Evolutionary conservation across 2,888 invertebrate genomes (phyloP).

Genomic region (Diploptera punctata): DNA sequence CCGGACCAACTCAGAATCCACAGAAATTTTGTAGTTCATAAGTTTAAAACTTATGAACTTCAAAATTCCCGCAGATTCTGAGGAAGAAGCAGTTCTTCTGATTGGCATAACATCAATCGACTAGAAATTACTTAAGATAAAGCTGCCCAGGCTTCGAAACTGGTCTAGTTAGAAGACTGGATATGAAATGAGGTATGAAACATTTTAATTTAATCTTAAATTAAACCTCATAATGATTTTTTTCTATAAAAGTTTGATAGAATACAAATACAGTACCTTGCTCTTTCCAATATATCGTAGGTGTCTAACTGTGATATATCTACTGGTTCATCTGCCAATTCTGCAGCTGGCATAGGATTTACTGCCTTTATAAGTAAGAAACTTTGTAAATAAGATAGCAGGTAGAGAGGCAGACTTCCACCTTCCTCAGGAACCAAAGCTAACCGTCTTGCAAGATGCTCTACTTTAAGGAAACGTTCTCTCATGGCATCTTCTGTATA

Average conservation of each 20-base stretch:
- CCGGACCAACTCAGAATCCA: too few species aligned
- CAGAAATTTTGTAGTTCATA: too few species aligned
- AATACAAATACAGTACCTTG: slow-evolving; percentile 69
- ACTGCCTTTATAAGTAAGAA: slow-evolving; percentile 73
- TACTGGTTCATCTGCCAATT: slow-evolving; percentile 72
- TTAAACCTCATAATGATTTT: slow-evolving; percentile 21
- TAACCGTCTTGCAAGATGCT: slow-evolving; percentile 79
- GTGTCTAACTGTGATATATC: slow-evolving; percentile 80
- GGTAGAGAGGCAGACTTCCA: slow-evolving; percentile 81
- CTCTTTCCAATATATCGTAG: slow-evolving; percentile 88
- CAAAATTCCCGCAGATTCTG: background rate
- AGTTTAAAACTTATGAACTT: too few species aligned
- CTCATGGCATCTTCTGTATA: slow-evolving; percentile 86
- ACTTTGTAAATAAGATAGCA: slow-evolving; percentile 91
- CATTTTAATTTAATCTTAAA: too few species aligned
- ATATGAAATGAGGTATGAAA: too few species aligned
- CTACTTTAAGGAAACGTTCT: slow-evolving; percentile 84
- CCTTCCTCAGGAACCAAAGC: slow-evolving; percentile 89
- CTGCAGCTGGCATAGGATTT: slow-evolving; percentile 73
- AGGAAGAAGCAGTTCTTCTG: too few species aligned
- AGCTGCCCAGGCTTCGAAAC: too few species aligned
- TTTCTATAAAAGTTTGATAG: too few species aligned
- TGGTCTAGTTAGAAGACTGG: too few species aligned
- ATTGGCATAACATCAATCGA: too few species aligned
- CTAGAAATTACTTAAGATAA: too few species aligned